A percentile compares a stretch with the other conserved stretches of the same genome.
Conservation (phyloP, 2,888 invertebrate genomes). For the Fragum fragum region DNA sequence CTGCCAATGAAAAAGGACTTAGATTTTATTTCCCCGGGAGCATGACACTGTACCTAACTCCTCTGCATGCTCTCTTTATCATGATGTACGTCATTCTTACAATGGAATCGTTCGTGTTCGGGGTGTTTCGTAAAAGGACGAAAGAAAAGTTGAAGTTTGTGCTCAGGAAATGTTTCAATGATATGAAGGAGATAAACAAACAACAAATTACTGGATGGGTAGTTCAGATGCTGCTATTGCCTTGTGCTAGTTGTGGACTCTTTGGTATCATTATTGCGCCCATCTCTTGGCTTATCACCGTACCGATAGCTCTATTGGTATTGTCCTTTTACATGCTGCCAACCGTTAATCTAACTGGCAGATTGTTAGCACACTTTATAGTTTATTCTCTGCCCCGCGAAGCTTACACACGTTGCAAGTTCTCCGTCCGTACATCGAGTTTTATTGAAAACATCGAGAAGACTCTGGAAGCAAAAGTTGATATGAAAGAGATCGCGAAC, state of each 20-base stretch:
- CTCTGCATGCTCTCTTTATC: slow-evolving; percentile 80
- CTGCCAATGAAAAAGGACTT: slow-evolving; percentile 52
- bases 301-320: slow-evolving; percentile 74
- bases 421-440: slow-evolving; percentile 13
- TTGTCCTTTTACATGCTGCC: slow-evolving; percentile 81
- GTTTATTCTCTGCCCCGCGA: slow-evolving; percentile 71
- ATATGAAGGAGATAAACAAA: slow-evolving; percentile 73
- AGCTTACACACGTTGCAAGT: slow-evolving; percentile 25
- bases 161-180: slow-evolving; percentile 74
- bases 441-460: slow-evolving; percentile 30
- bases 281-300: slow-evolving; percentile 74
- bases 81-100: slow-evolving; percentile 78
- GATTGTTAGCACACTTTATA: slow-evolving; percentile 76
- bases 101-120: slow-evolving; percentile 73
- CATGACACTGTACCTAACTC: slow-evolving; percentile 79
- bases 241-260: slow-evolving; percentile 80
- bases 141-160: slow-evolving; percentile 72
- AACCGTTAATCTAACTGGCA: slow-evolving; percentile 77
- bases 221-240: slow-evolving; percentile 75
- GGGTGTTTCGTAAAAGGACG: slow-evolving; percentile 65
- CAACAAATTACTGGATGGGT: slow-evolving; percentile 69
- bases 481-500: slow-evolving; percentile 53
- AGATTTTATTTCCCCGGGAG: slow-evolving; percentile 74
- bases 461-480: slow-evolving; percentile 17
- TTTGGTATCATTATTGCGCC: slow-evolving; percentile 77